Evolutionary conservation across 2,797 vertebrate species (phyloP).

Genomic region (Darevskia nairensis): DNA sequence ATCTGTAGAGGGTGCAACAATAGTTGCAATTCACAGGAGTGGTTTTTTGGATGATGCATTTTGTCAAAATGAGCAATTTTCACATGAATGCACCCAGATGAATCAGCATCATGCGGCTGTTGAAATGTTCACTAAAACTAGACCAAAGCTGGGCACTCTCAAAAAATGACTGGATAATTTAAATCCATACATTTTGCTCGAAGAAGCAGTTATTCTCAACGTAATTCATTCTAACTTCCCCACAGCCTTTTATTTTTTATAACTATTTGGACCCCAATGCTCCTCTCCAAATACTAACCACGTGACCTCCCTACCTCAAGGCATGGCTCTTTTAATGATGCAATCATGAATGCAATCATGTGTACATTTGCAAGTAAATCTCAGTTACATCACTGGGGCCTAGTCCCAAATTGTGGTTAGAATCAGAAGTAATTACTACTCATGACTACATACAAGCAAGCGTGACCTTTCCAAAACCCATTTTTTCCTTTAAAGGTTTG

Average conservation of each 20-base stretch:
- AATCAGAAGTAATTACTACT: not conserved
- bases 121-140: not conserved
- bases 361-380: not conserved
- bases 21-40: not conserved
- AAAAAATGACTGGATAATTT: not conserved
- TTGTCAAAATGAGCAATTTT: not conserved
- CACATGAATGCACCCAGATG: not conserved
- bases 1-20: not conserved
- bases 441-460: not conserved
- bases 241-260: too few species aligned
- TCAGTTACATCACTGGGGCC: not conserved
- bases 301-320: not conserved
- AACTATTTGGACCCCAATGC: not conserved
- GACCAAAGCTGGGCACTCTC: not conserved
- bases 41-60: not conserved
- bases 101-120: not conserved
- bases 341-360: not conserved
- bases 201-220: not conserved
- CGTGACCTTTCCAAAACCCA: not conserved
- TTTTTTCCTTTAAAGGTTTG: not conserved
- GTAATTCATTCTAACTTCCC: not conserved
- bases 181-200: not conserved
- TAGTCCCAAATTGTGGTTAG: not conserved
- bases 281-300: not conserved
- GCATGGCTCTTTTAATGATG: not conserved